Base-by-base conservation (phyloP, 2,888 invertebrate genomes). In the Drosophila paranaensis region DNA sequence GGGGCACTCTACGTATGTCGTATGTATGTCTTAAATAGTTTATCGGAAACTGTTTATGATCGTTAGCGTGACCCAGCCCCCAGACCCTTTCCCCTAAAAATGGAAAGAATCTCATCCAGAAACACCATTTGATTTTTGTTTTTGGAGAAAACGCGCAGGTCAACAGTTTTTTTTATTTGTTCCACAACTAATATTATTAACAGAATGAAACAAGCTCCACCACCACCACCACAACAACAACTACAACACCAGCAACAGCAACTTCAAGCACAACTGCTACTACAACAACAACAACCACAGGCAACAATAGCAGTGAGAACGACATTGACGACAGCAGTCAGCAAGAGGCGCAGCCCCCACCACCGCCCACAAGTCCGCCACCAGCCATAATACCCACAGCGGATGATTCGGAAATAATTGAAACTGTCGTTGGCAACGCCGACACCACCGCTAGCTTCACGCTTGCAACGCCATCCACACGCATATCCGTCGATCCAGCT, bases 301-400 rank as follows among this genome's bases (percentile, higher is more conserved):
- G 33, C 73, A 68, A 25, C 58, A 92, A 51, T 71, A 63, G 50
- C 79, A 61, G 16, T 72, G 75, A 63, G 74, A 61, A 65, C 71
- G 69, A 61, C 61, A 69, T 68, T 54, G 74, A 65, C 74, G 71
- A 60, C 54, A 78, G 51, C 62, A 75, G 73, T 35, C 45, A 50
- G 43, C 65, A 81, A 71, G 85, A 79, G 56, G 54, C 65, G 72
- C 84, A 77, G 93, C 94, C 90, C 93, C 94, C 82, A 92, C 94
- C 88, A 74, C 80, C 79, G 92, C 88, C 88, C 55, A 80, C 88
- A 72, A 73, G 83, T 62, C 77, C 88, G 72, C 87, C 85, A 50
- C 88, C 88, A 65, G 82, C 82, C 68, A 68, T 82, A 48, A 81
- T 80, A 66, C 81, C 90, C 42, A 60, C 93, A 64, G 71, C 77